Evolutionary conservation across 2,888 invertebrate genomes (phyloP).

Genomic region (Mimumesa dahlbomi): DNA sequence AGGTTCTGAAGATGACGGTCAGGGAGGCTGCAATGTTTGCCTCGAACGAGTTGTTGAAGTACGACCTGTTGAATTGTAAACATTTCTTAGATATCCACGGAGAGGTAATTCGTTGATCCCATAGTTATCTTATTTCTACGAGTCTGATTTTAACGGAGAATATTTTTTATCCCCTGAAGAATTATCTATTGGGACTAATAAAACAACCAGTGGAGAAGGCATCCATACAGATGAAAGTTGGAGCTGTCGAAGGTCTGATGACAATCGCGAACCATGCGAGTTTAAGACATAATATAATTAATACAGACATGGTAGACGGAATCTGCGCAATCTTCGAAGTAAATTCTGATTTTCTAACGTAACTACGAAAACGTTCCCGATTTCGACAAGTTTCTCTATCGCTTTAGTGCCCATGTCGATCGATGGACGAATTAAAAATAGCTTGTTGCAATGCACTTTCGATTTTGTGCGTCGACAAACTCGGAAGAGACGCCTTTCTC

Average conservation of each 20-base stretch:
- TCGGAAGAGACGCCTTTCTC: conserved; percentile 56
- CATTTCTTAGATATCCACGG: conserved; percentile 60
- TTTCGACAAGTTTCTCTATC: no score
- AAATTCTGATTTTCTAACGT: neutral
- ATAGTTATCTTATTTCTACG: neutral
- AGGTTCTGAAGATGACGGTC: conserved; percentile 56
- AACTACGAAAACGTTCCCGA: no score
- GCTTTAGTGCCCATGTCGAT: conserved; percentile 17
- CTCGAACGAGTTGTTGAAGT: conserved; percentile 63
- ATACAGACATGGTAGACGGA: conserved; percentile 59
- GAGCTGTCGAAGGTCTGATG: conserved; percentile 56
- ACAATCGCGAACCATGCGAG: conserved; percentile 56
- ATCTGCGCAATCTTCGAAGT: conserved; percentile 67
- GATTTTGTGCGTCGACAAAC: conserved; percentile 58
- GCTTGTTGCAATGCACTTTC: conserved; percentile 65
- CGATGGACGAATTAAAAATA: conserved; percentile 66
- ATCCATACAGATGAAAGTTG: conserved; percentile 58
- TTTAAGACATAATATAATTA: conserved; percentile 50
- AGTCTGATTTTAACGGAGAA: neutral
- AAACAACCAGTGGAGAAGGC: conserved; percentile 48
- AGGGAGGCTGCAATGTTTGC: conserved; percentile 68
- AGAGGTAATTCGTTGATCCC: conserved; percentile 36
- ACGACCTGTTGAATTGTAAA: conserved; percentile 60
- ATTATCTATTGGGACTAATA: conserved; percentile 56
- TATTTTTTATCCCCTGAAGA: conserved; percentile 31